Evolutionary conservation across 2,797 vertebrate genomes (phyloP).

Genomic region (Tympanoctomys barrerae): DNA sequence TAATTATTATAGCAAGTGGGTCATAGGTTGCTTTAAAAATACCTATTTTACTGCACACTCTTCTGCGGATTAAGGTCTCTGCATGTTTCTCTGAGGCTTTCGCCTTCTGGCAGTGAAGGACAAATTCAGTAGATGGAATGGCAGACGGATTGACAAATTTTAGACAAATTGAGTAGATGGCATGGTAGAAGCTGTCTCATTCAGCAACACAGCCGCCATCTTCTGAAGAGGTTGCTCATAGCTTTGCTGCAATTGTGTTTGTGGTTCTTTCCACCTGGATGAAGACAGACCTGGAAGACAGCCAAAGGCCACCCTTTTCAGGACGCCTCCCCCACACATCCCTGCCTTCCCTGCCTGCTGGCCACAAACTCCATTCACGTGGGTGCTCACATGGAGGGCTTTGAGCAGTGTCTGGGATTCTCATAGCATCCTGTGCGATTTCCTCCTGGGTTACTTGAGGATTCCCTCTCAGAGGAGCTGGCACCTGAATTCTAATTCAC

Average conservation of each 20-base stretch:
- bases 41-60: neutral
- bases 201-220: accelerated
- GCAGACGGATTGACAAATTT: neutral
- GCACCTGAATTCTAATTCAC: neutral
- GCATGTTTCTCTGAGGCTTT: neutral
- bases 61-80: neutral
- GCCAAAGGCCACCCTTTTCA: neutral
- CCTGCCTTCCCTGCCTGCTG: neutral
- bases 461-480: neutral
- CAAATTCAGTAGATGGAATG: neutral
- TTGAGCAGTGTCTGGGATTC: neutral
- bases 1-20: neutral
- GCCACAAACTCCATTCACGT: neutral
- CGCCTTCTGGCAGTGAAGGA: accelerated
- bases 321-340: neutral
- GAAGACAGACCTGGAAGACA: neutral
- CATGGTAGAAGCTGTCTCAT: too few relatives aligned
- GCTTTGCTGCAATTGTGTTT: neutral
- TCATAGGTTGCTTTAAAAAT: constrained; percentile 57
- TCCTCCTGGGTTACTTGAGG: neutral
- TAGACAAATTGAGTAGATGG: neutral
- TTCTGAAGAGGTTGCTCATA: neutral
- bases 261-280: neutral
- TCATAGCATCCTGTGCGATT: neutral
- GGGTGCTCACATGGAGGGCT: neutral